Evolutionary conservation across 2,113 vertebrate species (phyloP).

Genomic region (Craseonycteris thonglongyai): DNA sequence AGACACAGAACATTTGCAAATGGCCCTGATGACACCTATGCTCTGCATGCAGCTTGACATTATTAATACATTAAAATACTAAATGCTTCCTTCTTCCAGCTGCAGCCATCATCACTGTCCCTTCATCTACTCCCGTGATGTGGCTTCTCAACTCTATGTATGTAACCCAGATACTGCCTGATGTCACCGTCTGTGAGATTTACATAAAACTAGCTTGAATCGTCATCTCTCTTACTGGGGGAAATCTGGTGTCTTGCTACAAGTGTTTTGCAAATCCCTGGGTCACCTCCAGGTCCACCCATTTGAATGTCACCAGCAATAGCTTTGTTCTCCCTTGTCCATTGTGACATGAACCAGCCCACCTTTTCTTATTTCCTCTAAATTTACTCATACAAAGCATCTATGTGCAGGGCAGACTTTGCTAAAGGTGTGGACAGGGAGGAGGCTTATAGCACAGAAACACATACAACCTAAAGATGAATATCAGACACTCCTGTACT

Average conservation of each 20-base stretch:
- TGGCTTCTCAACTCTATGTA: not conserved
- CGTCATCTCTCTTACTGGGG: not conserved
- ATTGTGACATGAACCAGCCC: not conserved
- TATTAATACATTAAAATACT: not conserved
- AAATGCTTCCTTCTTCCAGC: not conserved
- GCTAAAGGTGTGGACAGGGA: not conserved
- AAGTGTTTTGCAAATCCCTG: not conserved
- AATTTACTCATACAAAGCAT: not conserved
- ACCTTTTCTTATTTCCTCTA: not conserved
- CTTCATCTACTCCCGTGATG: not conserved
- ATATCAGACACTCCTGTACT: not conserved
- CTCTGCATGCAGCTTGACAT: not conserved
- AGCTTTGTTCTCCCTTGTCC: not conserved
- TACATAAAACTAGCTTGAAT: not conserved
- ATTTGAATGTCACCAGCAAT: not conserved
- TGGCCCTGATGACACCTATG: not conserved
- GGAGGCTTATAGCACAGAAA: not conserved
- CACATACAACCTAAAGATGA: not conserved
- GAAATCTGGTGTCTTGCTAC: not conserved
- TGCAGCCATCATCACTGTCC: not conserved
- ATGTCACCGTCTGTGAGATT: not conserved
- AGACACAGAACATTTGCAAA: not conserved
- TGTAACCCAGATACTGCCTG: not conserved
- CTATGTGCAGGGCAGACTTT: not conserved
- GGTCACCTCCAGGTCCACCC: not conserved